Conservation (phyloP, 2,888 invertebrate genomes). For the Temnothorax unifasciatus region DNA sequence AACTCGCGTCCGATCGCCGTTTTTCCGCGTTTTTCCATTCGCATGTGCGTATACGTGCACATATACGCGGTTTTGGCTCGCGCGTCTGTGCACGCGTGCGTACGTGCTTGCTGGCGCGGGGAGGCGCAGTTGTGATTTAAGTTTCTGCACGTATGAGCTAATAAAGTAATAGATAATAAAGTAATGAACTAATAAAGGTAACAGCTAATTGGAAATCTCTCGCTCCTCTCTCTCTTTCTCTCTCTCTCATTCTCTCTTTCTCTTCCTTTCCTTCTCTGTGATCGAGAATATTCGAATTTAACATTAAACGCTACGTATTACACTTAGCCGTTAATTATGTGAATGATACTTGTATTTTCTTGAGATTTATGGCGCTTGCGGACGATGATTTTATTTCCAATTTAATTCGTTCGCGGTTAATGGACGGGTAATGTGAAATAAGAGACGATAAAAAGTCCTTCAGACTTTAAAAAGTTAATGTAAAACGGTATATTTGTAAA, state of each 20-base stretch:
- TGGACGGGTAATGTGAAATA: neutral
- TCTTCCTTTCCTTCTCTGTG: neutral
- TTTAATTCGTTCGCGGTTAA: neutral
- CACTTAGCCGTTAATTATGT: neutral
- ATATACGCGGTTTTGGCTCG: no score
- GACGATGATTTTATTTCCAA: neutral
- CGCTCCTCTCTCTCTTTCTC: neutral
- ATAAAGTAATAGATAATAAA: constrained; percentile 9
- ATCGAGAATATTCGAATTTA: neutral
- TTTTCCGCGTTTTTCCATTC: constrained; percentile 6
- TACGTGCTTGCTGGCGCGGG: neutral
- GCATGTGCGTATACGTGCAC: no score
- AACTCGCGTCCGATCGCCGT: constrained; percentile 31
- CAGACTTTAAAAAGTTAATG: neutral
- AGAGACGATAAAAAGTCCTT: neutral
- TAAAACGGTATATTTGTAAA: no score
- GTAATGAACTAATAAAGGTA: constrained; percentile 5
- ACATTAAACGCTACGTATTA: neutral
- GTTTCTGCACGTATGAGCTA: neutral
- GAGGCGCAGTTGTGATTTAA: neutral
- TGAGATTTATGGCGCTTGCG: neutral
- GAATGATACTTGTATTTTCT: neutral
- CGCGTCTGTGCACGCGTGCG: neutral
- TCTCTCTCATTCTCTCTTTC: neutral
- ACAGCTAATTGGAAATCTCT: neutral